A percentile compares a stretch with the other conserved stretches of the same genome.
Conservation (phyloP, 1,140 invertebrate species). For the Drosophila dunni region DNA sequence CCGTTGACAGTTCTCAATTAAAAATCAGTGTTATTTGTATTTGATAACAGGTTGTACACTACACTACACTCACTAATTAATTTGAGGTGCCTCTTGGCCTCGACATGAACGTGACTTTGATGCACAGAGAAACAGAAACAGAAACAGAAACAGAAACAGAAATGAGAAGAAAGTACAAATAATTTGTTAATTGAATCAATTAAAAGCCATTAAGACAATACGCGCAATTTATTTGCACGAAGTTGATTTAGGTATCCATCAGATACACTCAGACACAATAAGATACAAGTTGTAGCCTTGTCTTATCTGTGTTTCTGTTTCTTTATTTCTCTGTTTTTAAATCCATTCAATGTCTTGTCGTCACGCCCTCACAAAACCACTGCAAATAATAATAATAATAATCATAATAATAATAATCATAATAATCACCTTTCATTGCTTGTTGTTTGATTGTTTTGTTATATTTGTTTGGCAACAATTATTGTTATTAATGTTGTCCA, state of each 20-base stretch:
- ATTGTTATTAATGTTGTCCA: slow-evolving; percentile 36
- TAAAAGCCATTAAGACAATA: slow-evolving; percentile 24
- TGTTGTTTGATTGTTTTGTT: slow-evolving; percentile 25
- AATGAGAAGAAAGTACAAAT: not conserved
- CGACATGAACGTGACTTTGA: not conserved
- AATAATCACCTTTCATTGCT: slow-evolving; percentile 39
- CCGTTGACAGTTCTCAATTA: slow-evolving; percentile 31
- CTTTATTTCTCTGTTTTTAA: slow-evolving; percentile 16
- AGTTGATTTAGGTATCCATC: slow-evolving; percentile 4
- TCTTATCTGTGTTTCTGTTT: slow-evolving; percentile 10
- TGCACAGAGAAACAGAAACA: too few relatives aligned
- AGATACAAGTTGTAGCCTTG: slow-evolving; percentile 23
- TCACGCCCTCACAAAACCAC: slow-evolving; percentile 44
- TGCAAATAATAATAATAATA: not conserved
- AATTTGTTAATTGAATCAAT: slow-evolving; percentile 42
- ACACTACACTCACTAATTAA: slow-evolving; percentile 59
- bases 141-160: not conserved
- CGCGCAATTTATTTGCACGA: slow-evolving; percentile 11
- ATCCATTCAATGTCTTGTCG: slow-evolving; percentile 59
- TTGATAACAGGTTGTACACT: slow-evolving; percentile 30
- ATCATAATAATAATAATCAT: slow-evolving; percentile 14
- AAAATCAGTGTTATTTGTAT: slow-evolving; percentile 34
- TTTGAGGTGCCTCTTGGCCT: slow-evolving; percentile 31
- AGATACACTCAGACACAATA: slow-evolving; percentile 19
- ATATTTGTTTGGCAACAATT: slow-evolving; percentile 40